phyloP scores from a whole-genome alignment of 1,140 invertebrate species.

The Drosophila orena region DNA sequence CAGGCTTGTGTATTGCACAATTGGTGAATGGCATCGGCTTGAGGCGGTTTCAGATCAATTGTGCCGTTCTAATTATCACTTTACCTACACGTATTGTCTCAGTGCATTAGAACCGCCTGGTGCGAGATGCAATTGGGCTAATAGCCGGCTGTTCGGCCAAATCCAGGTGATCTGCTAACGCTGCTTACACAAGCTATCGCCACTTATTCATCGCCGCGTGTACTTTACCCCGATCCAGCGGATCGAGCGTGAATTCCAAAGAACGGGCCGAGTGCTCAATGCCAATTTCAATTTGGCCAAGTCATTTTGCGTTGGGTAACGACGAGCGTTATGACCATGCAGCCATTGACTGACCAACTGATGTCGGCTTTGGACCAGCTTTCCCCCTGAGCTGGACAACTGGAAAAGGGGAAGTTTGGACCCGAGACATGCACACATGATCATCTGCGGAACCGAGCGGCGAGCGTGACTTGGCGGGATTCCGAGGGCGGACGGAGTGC shows the following conservation, averaged over 20 bases:
- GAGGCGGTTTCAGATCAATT: conserved; percentile 4
- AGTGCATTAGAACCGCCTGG: conserved; percentile 15
- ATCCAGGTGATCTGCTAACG: conserved; percentile 10
- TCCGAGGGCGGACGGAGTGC: conserved; percentile 31
- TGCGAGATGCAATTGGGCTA: conserved; percentile 4
- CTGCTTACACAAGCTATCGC: conserved; percentile 28
- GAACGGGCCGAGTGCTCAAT: conserved; percentile 36
- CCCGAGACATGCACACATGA: conserved; percentile 48
- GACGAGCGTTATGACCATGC: conserved; percentile 28
- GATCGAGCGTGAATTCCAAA: conserved; percentile 67
- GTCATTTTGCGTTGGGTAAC: conserved; percentile 70
- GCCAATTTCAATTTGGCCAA: conserved; percentile 33
- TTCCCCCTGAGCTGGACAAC: conserved; percentile 3
- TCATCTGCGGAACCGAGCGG: conserved; percentile 31
- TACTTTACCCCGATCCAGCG: conserved; percentile 62
- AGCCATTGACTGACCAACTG: conserved; percentile 57
- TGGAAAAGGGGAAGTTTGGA: conserved; percentile 43
- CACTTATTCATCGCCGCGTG: conserved; percentile 28
- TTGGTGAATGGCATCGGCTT: background rate
- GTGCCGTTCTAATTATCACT: conserved; percentile 13
- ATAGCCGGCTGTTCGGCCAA: background rate
- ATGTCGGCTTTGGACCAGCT: background rate
- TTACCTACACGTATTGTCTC: conserved; percentile 3
- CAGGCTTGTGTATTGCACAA: conserved; percentile 8
- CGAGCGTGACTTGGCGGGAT: conserved; percentile 58